Evolutionary conservation across 2,888 invertebrate genomes (phyloP).

Genomic region (Zelleria hepariella): DNA sequence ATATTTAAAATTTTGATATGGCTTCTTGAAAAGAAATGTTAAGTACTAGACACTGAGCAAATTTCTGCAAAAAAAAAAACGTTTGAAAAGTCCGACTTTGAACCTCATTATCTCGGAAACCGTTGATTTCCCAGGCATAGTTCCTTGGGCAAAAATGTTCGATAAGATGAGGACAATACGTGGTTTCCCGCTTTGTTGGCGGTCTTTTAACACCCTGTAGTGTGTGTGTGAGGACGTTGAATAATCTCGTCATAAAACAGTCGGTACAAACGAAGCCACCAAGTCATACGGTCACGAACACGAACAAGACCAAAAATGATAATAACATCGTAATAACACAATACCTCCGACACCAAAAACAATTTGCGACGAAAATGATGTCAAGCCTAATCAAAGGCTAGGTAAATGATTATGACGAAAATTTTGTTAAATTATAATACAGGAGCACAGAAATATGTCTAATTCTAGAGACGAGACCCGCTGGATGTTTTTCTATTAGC

Average conservation of each 20-base stretch:
- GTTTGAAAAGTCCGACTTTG: too few relatives aligned
- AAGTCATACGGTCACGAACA: background rate
- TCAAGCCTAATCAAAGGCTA: slow-evolving; percentile 20
- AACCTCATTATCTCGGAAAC: too few relatives aligned
- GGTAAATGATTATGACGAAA: slow-evolving; percentile 48
- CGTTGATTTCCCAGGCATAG: too few relatives aligned
- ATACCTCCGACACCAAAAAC: background rate
- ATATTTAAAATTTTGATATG: too few relatives aligned
- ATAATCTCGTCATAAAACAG: background rate
- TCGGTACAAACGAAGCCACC: background rate
- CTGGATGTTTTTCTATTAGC: slow-evolving; percentile 68
- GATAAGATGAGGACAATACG: too few relatives aligned
- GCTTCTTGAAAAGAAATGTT: too few relatives aligned
- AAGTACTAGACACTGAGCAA: too few relatives aligned
- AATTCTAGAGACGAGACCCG: slow-evolving; percentile 56
- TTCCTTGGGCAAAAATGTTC: too few relatives aligned
- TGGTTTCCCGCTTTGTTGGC: too few relatives aligned
- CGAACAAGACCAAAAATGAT: background rate
- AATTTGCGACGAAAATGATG: slow-evolving; percentile 3
- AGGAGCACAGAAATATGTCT: slow-evolving; percentile 47
- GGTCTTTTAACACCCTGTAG: too few relatives aligned
- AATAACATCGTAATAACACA: background rate
- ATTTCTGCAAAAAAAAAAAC: too few relatives aligned
- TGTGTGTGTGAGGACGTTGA: too few relatives aligned
- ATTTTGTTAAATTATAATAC: slow-evolving; percentile 55